Evolutionary conservation across 37 sponge, comb jelly and placozoan genomes (phyloP).

Genomic region (Tethya wilhelma): DNA sequence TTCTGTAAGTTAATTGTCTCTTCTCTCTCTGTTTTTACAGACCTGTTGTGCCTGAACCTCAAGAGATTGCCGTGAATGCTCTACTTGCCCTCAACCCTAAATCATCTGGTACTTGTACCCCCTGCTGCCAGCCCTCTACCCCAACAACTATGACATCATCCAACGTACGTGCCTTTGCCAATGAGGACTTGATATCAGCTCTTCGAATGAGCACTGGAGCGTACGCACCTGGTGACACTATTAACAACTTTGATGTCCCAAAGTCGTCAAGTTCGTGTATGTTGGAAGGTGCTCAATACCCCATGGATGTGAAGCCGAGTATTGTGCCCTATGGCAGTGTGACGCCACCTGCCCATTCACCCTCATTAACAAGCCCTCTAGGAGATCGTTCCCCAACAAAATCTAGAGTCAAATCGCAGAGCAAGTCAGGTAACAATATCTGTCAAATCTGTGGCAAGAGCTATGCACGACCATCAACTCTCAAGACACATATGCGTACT

Average conservation of each 20-base stretch:
- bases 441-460: conserved; percentile 84
- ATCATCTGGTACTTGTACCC: conserved; percentile 30
- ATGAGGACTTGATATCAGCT: conserved; percentile 45
- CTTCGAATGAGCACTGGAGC: conserved; percentile 38
- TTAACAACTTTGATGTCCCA: conserved; percentile 8
- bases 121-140: conserved; percentile 14
- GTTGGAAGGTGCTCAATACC: conserved; percentile 33
- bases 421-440: conserved; percentile 42
- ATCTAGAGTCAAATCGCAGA: conserved; percentile 3
- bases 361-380: conserved; percentile 14
- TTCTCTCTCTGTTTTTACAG: neutral
- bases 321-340: conserved; percentile 10
- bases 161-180: neutral
- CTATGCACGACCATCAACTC: conserved; percentile 81
- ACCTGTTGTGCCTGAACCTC: conserved; percentile 37
- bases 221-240: conserved; percentile 47
- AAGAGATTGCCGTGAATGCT: conserved; percentile 64
- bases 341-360: neutral
- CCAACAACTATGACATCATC: conserved; percentile 18
- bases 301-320: conserved; percentile 56
- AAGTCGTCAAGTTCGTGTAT: conserved; percentile 19
- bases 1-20: neutral
- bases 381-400: conserved; percentile 35
- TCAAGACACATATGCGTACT: conserved; percentile 89
- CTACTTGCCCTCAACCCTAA: conserved; percentile 52